A percentile compares a stretch with the other conserved stretches of the same genome.
These are phyloP conservation scores for Sciaenops ocellatus DNA, from an alignment of 2,797 vertebrate genomes.

Conservation along the genomic window DNA sequence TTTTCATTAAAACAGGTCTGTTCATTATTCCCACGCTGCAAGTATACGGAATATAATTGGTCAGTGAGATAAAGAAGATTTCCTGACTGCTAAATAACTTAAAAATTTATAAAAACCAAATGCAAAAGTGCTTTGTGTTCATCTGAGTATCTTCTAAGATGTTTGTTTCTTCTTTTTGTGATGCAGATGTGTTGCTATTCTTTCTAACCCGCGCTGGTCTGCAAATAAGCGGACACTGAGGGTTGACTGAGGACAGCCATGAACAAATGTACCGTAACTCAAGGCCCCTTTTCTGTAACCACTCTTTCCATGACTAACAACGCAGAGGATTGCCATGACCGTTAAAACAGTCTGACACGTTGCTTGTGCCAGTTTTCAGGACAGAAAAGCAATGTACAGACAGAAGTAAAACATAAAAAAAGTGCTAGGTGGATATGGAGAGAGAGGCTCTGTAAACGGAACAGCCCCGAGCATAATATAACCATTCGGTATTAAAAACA, in stretches of 20 bases:
- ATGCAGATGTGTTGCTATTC: not conserved
- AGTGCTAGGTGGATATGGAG: not conserved
- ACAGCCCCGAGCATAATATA: not conserved
- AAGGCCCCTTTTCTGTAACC: constrained; percentile 14
- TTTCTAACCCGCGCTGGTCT: not conserved
- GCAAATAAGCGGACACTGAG: not conserved
- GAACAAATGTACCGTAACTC: constrained; percentile 22
- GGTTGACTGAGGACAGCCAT: constrained; percentile 42
- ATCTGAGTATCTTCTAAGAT: not conserved
- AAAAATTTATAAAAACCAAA: not conserved
- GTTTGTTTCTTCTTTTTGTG: not conserved
- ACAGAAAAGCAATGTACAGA: constrained; percentile 21
- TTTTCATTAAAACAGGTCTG: not conserved
- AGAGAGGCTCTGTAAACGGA: not conserved
- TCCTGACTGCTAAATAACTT: not conserved
- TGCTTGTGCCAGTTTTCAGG: constrained; percentile 24
- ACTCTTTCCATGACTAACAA: constrained; percentile 59
- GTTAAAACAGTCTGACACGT: constrained; percentile 28
- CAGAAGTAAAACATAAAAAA: not conserved
- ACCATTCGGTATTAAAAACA: not conserved
- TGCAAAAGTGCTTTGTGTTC: not conserved
- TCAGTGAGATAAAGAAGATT: not conserved
- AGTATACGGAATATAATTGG: not conserved
- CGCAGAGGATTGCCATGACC: constrained; percentile 41
- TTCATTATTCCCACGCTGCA: not conserved